Base-by-base conservation (phyloP, 92 coral and sea anemone genomes). In the Muricea muricata region DNA sequence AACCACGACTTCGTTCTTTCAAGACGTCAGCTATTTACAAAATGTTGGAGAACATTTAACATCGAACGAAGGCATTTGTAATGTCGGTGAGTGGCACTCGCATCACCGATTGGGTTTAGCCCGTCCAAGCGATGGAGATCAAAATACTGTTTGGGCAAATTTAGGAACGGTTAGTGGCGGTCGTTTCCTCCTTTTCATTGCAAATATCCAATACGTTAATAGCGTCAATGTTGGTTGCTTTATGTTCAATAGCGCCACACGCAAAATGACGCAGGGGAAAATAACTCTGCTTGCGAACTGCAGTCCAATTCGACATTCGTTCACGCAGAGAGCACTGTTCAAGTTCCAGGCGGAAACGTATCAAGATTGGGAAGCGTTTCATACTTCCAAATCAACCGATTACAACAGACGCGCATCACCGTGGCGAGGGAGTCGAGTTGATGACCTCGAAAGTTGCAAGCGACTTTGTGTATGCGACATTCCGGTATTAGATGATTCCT, bases 21-120 rank as follows among this genome's bases (percentile, higher is more conserved):
- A 94, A 85, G 94, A 94, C 54, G 75, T 91, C 3, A 81, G 82
- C 20, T 94, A 94, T 42, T 84, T 94, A 29, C 83, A 75, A 54
- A 76, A 82, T 24, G 91, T 93, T 45, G 98, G 98, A 7, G 75
- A 75, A 29, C 52, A 86, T 2, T 79, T 94, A 33, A 89, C 98
- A 0, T 28, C 78, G 1, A 66, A 68, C n/a, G 90, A 89, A 74
- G 89, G 90, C 86, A 78, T 94, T 13, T 88, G 98, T 37, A 96
- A 94, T 70, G 88, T 94, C 31, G 98, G 98, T 24, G 98, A 93
- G 65, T 94, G 98, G 98, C 98, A 94, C 65, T 94, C 98, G 11
- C 98, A 94, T 52, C 97, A 94, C 57, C 90, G 81, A 8, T 84
- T 94, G 79, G 84, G 83, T 7, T 84, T 94, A 34, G 82, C 58